Base-by-base conservation (phyloP, 2,888 invertebrate genomes). In the Rhogogaster chlorosoma region DNA sequence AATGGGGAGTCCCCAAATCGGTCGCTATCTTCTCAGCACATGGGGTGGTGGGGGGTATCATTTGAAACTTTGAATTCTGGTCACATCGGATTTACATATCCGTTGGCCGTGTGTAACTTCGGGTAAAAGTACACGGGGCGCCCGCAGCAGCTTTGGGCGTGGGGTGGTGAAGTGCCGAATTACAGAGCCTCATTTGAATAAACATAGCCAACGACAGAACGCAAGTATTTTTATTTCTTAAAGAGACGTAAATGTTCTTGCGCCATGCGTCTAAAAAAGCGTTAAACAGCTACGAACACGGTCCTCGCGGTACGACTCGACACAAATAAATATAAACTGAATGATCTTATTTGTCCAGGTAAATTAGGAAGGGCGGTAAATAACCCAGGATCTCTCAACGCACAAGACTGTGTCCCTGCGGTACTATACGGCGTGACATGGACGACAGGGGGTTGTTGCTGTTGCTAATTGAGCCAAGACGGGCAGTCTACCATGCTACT, bases 131-230 rank as follows among this genome's bases (percentile, higher is more conserved):
- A 80, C 84, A 84, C 84, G 77, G 36, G 84, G 84, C 67, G 67
- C 70, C 78, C 78, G 49, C 75, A 80, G 80, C 80, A 61, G 80
- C 61, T 22, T 80, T 61, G 80, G 38, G 80, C 80, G 80, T 77
- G 73, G 86, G 86, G 84, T 87, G 85, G 87, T 88, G 90, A 88
- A 90, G 90, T 89, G 87, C 89, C 89, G 89, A 89, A 89, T 89
- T 90, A 89, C 89, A 89, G 88, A 87, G 70, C 85, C 90, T 89
- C 89, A 89, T 90, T 89, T 89, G 89, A 89, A 89, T 89, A 89
- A 90, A 90, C 89, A 90, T 86, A 87, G 84, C 87, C 87, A 86
- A 86, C 88, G 89, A 88, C 89, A 87, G 84, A 71, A 64, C 75
- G 84, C 71, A 87, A 88, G 86, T 87, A 86, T 75, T 84, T 84